Base-by-base conservation (phyloP, 2,888 invertebrate genomes). In the Mayetiola destructor region DNA sequence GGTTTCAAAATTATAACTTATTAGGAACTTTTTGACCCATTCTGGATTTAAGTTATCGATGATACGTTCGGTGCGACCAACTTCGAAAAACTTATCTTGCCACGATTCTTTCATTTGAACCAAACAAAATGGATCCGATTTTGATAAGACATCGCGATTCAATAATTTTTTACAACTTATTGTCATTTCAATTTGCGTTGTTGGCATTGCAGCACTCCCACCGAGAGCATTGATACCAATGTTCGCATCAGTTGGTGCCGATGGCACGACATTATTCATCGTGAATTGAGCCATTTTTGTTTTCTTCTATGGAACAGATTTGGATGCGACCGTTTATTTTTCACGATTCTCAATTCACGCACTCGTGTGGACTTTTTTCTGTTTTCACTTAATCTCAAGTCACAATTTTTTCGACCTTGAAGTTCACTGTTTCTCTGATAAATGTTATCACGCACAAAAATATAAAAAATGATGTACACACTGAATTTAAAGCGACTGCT, bases 1-100 rank as follows among this genome's bases (percentile, higher is more conserved):
- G 2, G 32, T 37, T 23, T 55, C 55, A 27, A 55, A 55, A 18
- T 37, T 55, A n/a, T 55, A 55, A n/a, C 36, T 32, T 3, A 55
- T 16, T 36, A 55, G 21, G 23, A 55, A 18, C 18, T 55, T 55
- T 36, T 36, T 55, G 36, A 55, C 55, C 55, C 55, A 55, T 55
- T 55, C 32, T 18, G 55, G 55, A 23, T 55, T 37, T n/a, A 55
- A n/a, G 2, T 16, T 20, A 23, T 55, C 37, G 16, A 36, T n/a
- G 12, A 55, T 55, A 2, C 8, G 5, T 35, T 55, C 55, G 5
- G 55, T 55, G 35, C 36, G 55, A 3, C 35, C 55, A 8, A 55
- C n/a, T 21, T 35, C 55, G 16, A 10, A n/a, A 30, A 35, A 55
- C 2, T 21, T 5, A 2, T 55, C 27, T 20, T 55, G 55, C 55